Conservation (phyloP, 2,888 invertebrate species). For the Dexiosoma caninum region DNA sequence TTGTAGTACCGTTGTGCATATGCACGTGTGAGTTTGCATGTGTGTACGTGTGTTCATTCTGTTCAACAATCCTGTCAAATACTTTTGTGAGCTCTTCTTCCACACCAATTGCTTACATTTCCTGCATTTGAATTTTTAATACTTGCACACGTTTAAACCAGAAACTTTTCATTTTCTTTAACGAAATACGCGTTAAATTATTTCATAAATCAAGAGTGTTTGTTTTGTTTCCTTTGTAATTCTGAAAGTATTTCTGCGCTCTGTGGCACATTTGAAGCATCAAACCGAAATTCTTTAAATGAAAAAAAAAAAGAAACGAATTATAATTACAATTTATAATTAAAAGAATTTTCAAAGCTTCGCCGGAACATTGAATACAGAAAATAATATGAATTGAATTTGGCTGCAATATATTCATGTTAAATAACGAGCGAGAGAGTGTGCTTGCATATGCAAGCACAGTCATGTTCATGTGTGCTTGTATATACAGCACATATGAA, state of each 20-base stretch:
- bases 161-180: not conserved
- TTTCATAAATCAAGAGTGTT: constrained; percentile 11
- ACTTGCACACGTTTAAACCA: constrained; percentile 17
- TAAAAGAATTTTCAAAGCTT: constrained; percentile 75
- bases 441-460: not conserved
- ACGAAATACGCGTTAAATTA: constrained; percentile 7
- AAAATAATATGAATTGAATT: constrained; percentile 26
- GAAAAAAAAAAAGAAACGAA: not conserved
- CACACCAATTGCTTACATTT: constrained; percentile 64
- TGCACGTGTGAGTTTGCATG: not conserved
- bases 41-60: not conserved
- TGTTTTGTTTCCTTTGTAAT: not conserved
- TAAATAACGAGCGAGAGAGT: too few species aligned
- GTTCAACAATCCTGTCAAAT: constrained; percentile 53
- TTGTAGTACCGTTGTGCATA: not conserved
- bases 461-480: not conserved
- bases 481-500: not conserved
- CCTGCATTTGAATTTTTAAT: constrained; percentile 56
- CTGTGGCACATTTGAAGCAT: constrained; percentile 11
- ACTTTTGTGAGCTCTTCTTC: constrained; percentile 52
- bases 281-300: not conserved
- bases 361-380: constrained; percentile 42
- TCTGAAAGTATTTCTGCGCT: not conserved
- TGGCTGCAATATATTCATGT: not conserved
- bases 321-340: constrained; percentile 69